These are phyloP conservation scores for Tragelaphus strepsiceros DNA, from an alignment of 2,113 vertebrate species.

Conservation along the genomic window DNA sequence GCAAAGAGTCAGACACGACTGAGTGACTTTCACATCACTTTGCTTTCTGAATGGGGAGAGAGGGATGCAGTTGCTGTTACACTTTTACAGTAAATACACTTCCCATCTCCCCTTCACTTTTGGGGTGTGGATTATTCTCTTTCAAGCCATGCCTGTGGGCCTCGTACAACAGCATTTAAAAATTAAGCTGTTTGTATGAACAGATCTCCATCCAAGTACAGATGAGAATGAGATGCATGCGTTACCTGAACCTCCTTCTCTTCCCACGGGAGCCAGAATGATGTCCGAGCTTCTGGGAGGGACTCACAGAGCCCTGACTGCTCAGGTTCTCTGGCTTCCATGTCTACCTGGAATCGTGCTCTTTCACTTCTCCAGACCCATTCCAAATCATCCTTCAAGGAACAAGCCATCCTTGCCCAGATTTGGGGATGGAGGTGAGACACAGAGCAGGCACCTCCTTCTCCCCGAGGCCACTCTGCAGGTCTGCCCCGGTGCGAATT, in stretches of 20 bases:
- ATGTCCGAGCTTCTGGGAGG: accelerated
- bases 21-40: not conserved
- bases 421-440: not conserved
- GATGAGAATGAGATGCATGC: not conserved
- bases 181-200: not conserved
- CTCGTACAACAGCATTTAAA: not conserved
- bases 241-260: not conserved
- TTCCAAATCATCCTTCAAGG: not conserved
- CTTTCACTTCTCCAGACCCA: not conserved
- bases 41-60: not conserved
- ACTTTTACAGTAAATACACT: not conserved
- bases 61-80: not conserved
- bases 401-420: not conserved
- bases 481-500: accelerated
- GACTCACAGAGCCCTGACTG: accelerated
- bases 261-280: not conserved
- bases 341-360: not conserved
- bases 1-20: not conserved
- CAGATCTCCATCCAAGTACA: not conserved
- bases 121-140: not conserved
- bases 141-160: not conserved
- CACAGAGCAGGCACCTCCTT: accelerated
- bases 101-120: not conserved
- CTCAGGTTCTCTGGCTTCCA: not conserved
- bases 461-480: not conserved